Conservation (phyloP, 1,140 invertebrate species). For the Littorina saxatilis region DNA sequence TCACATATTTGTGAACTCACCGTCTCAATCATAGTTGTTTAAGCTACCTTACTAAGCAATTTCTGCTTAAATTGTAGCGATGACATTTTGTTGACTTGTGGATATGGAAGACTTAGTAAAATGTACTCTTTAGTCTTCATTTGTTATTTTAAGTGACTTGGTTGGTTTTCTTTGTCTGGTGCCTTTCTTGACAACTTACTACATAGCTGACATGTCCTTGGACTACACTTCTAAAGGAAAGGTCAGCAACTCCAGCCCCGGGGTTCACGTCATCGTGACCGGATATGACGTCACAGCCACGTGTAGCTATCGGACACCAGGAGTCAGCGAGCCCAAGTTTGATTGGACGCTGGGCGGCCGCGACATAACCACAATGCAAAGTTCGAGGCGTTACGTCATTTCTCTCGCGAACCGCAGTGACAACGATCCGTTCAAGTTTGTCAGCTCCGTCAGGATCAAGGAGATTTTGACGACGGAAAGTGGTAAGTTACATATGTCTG, state of each 20-base stretch:
- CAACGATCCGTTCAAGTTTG: background rate
- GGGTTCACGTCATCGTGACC: background rate
- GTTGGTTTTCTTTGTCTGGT: background rate
- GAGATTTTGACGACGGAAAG: background rate
- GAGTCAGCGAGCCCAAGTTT: background rate
- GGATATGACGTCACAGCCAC: conserved; percentile 13
- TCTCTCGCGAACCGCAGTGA: background rate
- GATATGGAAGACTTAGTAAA: too few relatives aligned
- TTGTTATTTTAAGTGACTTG: too few relatives aligned
- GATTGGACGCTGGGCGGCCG: background rate
- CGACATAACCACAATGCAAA: background rate
- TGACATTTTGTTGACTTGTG: too few relatives aligned
- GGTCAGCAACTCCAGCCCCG: background rate
- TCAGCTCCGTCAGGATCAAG: background rate
- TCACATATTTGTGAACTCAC: too few relatives aligned
- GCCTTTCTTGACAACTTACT: background rate
- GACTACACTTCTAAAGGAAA: background rate
- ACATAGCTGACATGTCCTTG: background rate
- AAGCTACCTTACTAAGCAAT: too few relatives aligned
- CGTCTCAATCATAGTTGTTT: too few relatives aligned
- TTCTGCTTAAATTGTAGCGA: too few relatives aligned
- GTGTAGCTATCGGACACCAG: conserved; percentile 19
- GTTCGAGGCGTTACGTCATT: background rate
- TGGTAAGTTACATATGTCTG: background rate
- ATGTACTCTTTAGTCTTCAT: too few relatives aligned